Conservation (phyloP, 2,113 vertebrate species). For the Istiophorus platypterus region DNA sequence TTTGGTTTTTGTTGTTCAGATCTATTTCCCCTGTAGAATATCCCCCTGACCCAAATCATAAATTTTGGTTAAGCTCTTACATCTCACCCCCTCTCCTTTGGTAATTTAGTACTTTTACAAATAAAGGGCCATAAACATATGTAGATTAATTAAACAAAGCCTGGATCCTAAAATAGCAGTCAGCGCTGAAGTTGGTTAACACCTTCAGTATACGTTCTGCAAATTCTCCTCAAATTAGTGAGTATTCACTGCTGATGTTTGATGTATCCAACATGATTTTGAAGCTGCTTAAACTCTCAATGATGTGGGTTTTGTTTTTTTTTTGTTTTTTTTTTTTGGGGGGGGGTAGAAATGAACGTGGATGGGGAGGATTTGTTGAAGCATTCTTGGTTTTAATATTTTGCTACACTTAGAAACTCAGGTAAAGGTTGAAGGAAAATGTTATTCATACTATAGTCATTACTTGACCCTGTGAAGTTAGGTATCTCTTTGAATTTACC, state of each 20-base stretch:
- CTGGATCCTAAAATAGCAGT: constrained; percentile 39
- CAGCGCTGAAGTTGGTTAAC: not conserved
- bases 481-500: constrained; percentile 64
- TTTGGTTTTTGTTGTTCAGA: constrained; percentile 20
- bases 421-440: constrained; percentile 67
- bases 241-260: constrained; percentile 38
- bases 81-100: constrained; percentile 30
- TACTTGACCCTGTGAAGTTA: constrained; percentile 55
- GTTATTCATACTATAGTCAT: constrained; percentile 27
- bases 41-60: too few species aligned
- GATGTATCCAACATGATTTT: constrained; percentile 39
- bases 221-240: constrained; percentile 16
- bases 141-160: constrained; percentile 38
- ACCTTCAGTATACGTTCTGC: constrained; percentile 8
- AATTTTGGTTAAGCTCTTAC: constrained; percentile 17
- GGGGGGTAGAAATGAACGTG: constrained; percentile 28
- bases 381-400: constrained; percentile 43
- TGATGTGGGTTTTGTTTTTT: constrained; percentile 35
- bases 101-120: constrained; percentile 44
- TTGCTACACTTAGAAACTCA: constrained; percentile 72
- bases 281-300: constrained; percentile 64
- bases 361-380: constrained; percentile 16
- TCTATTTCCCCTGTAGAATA: constrained; percentile 16
- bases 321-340: constrained; percentile 32
- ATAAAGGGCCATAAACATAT: constrained; percentile 41